Conservation (phyloP, 2,888 invertebrate genomes). For the Leptura quadrifasciata region DNA sequence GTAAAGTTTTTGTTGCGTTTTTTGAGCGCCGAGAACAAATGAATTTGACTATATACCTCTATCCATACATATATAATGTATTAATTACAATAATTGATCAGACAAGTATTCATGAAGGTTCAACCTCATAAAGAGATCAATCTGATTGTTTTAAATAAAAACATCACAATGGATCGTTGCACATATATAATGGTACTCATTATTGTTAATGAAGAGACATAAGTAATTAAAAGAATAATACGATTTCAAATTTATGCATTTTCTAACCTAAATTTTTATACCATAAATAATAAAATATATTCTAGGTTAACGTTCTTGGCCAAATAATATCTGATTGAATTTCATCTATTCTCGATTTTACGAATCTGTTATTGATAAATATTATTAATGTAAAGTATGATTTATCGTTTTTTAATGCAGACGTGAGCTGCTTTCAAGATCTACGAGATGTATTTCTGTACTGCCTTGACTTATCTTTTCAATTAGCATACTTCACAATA, state of each 20-base stretch:
- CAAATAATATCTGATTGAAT: conserved; percentile 23
- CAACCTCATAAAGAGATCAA: not conserved
- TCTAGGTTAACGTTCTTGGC: conserved; percentile 32
- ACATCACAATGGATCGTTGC: not conserved
- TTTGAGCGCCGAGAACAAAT: too few species aligned
- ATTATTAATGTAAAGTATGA: not conserved
- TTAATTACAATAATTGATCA: too few species aligned
- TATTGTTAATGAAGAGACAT: not conserved
- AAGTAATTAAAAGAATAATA: not conserved
- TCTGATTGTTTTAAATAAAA: not conserved
- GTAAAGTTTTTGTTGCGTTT: too few species aligned
- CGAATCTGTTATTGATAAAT: not conserved
- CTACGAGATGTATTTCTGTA: too few species aligned
- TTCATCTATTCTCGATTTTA: conserved; percentile 36
- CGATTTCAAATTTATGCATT: conserved; percentile 21
- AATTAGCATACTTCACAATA: too few species aligned
- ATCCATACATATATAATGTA: too few species aligned
- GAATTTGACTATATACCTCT: too few species aligned
- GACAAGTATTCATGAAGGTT: too few species aligned
- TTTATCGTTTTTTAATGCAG: too few species aligned
- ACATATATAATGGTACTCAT: not conserved
- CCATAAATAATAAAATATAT: conserved; percentile 8
- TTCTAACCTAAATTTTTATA: conserved; percentile 20
- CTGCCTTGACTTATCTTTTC: too few species aligned
- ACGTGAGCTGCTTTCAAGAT: too few species aligned